Evolutionary conservation across 2,888 invertebrate genomes (phyloP), one percentile per base, ranked within the genome.

Genomic region (Oligia fasciuncula): DNA sequence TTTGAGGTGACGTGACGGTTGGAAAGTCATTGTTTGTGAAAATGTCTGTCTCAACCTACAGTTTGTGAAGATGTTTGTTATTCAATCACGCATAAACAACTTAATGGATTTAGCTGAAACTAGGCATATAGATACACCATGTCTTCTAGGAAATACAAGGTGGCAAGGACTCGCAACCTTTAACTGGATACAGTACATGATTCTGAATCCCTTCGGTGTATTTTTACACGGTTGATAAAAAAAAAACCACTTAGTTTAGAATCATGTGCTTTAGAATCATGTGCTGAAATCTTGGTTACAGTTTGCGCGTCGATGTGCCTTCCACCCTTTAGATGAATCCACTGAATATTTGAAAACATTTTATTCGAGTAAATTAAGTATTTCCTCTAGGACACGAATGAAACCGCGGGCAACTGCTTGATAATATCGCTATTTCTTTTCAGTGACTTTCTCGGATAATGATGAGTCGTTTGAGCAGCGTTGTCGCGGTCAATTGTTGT

Each of bases 21-120:
- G 73, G 40, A 62, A 70, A 51, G 65, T 35, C 11, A 62, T 72
- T 79, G 72, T 80, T 67, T 68, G 54, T 73, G n/a, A 54, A 80
- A 71, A 54, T 46, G 14, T 29, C 43, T 72, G 11, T 54, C 17
- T 14, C 35, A 23, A n/a, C n/a, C 23, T 23, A 23, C 49, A 35
- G 4, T 35, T 13, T 29, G 19, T 14, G 17, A 11, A 49, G 13
- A 49, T 40, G 40, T 43, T 35, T 46, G 54, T 43, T 23, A 35
- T 0, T 73, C 13, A 40, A 60, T 62, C 17, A 49, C 5, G 5
- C 5, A 4, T 19, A 40, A 13, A 35, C 2, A 1, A n/a, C 4
- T 49, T 9, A 73, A 60, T 1, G 14, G 6, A 35, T 46, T 46
- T 29, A 0, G 1, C 3, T 54, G 40, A 40, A 17, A 51, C 17